Conservation (phyloP, 2,888 invertebrate species). For the Scelioninae gen. 1 region DNA sequence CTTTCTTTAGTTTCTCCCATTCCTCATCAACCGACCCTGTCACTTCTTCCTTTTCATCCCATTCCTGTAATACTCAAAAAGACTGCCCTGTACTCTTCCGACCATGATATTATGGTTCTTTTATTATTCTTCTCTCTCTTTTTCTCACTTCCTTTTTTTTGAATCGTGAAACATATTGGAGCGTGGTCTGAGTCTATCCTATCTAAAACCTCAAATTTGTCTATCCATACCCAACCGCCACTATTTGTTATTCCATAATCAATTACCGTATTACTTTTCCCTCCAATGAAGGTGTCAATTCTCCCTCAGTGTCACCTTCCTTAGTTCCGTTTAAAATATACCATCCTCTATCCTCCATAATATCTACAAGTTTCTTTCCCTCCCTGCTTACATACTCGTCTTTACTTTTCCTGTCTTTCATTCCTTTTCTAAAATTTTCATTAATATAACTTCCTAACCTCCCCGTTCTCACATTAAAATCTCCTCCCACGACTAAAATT, state of each 20-base stretch:
- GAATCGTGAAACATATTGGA: neutral
- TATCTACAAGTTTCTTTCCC: neutral
- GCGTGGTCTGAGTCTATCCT: neutral
- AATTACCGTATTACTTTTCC: neutral
- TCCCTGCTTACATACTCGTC: neutral
- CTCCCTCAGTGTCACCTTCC: neutral
- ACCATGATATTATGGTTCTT: neutral
- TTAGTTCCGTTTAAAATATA: neutral
- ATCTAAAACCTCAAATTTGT: neutral
- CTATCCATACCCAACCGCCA: neutral
- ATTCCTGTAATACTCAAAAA: neutral
- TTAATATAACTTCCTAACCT: neutral
- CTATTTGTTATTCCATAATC: neutral
- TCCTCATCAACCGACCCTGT: neutral
- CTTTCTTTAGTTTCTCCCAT: neutral
- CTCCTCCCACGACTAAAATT: neutral
- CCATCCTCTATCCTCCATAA: neutral
- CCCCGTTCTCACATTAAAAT: neutral
- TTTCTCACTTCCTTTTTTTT: neutral
- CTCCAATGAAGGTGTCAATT: neutral
- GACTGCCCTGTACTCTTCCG: neutral
- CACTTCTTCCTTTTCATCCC: neutral
- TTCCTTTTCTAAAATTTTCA: neutral
- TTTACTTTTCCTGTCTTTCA: neutral
- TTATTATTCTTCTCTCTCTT: neutral